Evolutionary conservation across 2,797 vertebrate species (phyloP), one percentile per base, ranked within the genome.

Genomic region (Pseudochirops cupreus): DNA sequence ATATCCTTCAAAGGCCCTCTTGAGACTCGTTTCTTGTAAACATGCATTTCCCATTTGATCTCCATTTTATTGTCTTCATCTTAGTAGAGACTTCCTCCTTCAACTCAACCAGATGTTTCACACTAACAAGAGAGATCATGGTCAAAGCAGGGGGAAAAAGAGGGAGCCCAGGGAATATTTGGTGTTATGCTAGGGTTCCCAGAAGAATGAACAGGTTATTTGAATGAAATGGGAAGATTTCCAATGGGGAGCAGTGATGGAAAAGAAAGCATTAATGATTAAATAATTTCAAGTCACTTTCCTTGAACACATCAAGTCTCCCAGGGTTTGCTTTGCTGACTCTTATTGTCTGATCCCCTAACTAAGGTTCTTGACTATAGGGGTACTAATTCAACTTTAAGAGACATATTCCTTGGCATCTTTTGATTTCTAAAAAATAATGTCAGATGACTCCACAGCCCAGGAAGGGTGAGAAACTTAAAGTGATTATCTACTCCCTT

Each of bases 391-490:
- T 94, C 92, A 55, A 29, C 94, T 93, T 74, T 62, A n/a, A 39
- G 56, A 96, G 62, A 95, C 91, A 93, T 93, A 90, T 96, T 95
- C 59, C 91, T 92, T 33, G 93, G 39, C 91, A 5, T 50, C 53
- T 90, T 95, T 91, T 18, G 7, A 91, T 54, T 95, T 90, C 74
- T 56, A 94, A 95, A 62, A 89, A 96, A 96, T 95, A 91, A 24
- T 46, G 67, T 91, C 3, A 33, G 94, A 67, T 74, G 58, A 93
- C 31, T 62, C 31, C 54, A n/a, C 21, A 46, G 58, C 87, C 93
- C 92, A 57, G 10, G 58, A 92, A 93, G 82, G 92, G 6, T 54
- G n/a, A 95, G 91, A 96, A 96, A 90, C 91, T 21, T 59, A 55
- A 96, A 92, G 56, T 1, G 5, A 91, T 14, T 18, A 33, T 39